Percentiles rank a stretch among this genome's conserved stretches.
Conservation (phyloP, 2,888 invertebrate species). For the Nematopogon swammerdamellus region DNA sequence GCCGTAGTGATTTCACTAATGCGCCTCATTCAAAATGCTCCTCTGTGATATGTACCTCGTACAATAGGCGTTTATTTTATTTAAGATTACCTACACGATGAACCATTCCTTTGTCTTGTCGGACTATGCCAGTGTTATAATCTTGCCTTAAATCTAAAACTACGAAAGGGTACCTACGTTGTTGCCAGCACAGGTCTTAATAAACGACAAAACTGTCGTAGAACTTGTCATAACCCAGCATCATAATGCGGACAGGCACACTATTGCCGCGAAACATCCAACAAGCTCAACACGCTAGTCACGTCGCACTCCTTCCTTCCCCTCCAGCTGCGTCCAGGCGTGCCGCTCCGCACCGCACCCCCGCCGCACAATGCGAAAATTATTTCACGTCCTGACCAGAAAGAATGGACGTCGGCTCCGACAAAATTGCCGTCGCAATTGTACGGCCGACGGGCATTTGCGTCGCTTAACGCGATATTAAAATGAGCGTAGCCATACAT, state of each 20-base stretch:
- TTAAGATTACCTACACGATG: no score
- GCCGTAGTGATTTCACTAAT: no score
- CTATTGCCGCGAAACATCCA: not conserved
- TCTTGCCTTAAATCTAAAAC: no score
- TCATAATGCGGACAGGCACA: slow-evolving; percentile 1
- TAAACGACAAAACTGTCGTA: not conserved
- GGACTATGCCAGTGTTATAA: no score
- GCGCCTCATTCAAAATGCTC: no score
- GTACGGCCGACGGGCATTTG: slow-evolving; percentile 2
- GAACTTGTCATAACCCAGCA: slow-evolving; percentile 1
- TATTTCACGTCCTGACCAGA: slow-evolving; percentile 13
- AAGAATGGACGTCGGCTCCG: slow-evolving; percentile 10
- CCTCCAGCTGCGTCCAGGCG: slow-evolving; percentile 10
- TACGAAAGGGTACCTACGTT: no score
- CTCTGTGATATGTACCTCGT: no score
- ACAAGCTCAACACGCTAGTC: not conserved
- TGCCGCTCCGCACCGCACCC: not conserved
- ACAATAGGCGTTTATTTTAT: no score
- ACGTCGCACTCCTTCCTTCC: not conserved
- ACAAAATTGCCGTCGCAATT: slow-evolving; percentile 10
- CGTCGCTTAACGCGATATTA: slow-evolving; percentile 7
- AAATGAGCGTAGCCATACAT: slow-evolving; percentile 12
- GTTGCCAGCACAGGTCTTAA: not conserved
- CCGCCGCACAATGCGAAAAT: slow-evolving; percentile 6
- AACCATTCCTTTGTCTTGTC: no score